A percentile compares a stretch with the other conserved stretches of the same genome.
phyloP scores from a whole-genome alignment of 2,888 invertebrate species.

The Lydus trimaculatus region DNA sequence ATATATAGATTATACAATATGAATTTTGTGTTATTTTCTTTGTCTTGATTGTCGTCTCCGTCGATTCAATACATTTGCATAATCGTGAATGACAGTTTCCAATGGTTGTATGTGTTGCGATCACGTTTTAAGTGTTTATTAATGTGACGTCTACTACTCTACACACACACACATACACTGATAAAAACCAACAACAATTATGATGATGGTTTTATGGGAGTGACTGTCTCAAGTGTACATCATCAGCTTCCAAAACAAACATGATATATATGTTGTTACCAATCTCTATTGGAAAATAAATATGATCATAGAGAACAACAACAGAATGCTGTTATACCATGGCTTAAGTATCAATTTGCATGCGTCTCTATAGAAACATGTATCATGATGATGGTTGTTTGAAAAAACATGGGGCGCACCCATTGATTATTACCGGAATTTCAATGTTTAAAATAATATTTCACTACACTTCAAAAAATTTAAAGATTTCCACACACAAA shows the following conservation, averaged over 20 bases:
- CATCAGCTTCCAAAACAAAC: slow-evolving; percentile 41
- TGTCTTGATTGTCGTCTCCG: slow-evolving; percentile 37
- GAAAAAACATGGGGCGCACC: background rate
- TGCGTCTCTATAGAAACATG: slow-evolving; percentile 18
- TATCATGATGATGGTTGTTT: background rate
- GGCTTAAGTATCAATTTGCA: slow-evolving; percentile 24
- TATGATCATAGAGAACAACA: slow-evolving; percentile 13
- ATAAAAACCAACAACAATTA: slow-evolving; percentile 30
- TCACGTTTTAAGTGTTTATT: slow-evolving; percentile 48
- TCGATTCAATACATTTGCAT: slow-evolving; percentile 44
- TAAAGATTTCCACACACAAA: too few species aligned
- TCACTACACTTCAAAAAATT: too few species aligned
- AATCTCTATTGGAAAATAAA: slow-evolving; percentile 29
- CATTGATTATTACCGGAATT: background rate
- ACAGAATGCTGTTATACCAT: background rate
- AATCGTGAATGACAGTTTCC: slow-evolving; percentile 53
- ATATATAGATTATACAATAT: slow-evolving; percentile 26
- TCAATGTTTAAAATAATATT: background rate
- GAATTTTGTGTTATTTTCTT: slow-evolving; percentile 9
- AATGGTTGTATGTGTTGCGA: slow-evolving; percentile 43
- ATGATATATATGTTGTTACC: slow-evolving; percentile 33
- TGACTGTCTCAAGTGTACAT: slow-evolving; percentile 37
- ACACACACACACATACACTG: background rate
- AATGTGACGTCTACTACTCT: slow-evolving; percentile 42
- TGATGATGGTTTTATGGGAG: slow-evolving; percentile 41